These are phyloP conservation scores for Lynx canadensis DNA, from an alignment of 2,113 vertebrate genomes.

Conservation along the genomic window DNA sequence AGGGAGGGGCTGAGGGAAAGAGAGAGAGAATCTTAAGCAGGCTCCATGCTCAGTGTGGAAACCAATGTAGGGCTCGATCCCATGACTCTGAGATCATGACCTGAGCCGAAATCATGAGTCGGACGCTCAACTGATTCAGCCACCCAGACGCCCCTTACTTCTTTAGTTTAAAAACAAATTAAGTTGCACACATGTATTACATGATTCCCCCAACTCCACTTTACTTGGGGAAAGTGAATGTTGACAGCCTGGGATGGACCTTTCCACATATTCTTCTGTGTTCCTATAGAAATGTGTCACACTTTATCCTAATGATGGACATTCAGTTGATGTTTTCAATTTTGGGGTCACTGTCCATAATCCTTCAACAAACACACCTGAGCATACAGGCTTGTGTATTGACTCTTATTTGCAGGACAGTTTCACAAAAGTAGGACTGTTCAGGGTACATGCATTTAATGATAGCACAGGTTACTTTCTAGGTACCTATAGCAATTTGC, in stretches of 20 bases:
- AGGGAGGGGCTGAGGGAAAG: no score
- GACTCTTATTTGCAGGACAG: background rate
- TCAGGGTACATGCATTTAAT: background rate
- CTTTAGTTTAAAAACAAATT: slow-evolving; percentile 25
- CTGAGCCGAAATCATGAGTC: no score
- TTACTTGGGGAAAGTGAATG: background rate
- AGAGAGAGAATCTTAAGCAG: no score
- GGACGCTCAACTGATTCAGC: background rate
- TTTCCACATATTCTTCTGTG: background rate
- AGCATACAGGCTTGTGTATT: background rate
- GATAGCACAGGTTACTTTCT: background rate
- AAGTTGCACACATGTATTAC: background rate
- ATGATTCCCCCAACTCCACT: background rate
- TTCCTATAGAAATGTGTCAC: background rate
- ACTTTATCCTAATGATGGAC: background rate
- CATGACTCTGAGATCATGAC: no score
- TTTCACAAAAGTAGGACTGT: background rate
- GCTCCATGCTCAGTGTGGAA: no score
- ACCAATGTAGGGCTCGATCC: no score
- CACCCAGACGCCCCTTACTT: background rate
- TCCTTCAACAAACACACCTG: background rate
- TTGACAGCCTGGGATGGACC: background rate
- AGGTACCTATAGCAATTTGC: background rate
- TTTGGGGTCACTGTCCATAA: background rate
- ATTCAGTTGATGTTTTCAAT: background rate